Conservation (phyloP, 1,140 invertebrate species). For the Ridgeia piscesae region DNA sequence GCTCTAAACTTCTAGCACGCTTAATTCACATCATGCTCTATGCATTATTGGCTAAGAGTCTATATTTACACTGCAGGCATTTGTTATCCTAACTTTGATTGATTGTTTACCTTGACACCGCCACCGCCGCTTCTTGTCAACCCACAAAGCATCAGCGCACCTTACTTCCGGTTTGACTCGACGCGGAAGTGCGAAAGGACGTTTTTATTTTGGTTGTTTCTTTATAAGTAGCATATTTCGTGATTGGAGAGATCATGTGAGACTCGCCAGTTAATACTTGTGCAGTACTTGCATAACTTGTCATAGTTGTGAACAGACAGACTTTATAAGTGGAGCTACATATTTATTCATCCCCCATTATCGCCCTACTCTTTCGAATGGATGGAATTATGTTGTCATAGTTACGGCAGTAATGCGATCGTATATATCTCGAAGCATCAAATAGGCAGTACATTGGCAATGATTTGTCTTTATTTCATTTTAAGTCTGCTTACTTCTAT, state of each 20-base stretch:
- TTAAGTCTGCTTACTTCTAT: too few species aligned
- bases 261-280: neutral
- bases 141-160: neutral
- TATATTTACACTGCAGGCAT: neutral
- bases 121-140: neutral
- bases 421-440: neutral
- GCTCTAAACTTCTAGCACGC: neutral
- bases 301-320: neutral
- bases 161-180: neutral
- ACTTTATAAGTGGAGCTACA: neutral
- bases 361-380: neutral
- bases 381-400: neutral
- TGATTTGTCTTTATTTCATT: neutral
- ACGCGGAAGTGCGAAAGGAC: neutral
- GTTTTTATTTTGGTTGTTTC: neutral
- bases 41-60: neutral
- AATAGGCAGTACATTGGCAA: neutral
- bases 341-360: neutral
- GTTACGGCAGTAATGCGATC: neutral
- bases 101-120: conserved; percentile 4
- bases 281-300: neutral
- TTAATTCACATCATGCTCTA: neutral
- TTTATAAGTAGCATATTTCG: neutral
- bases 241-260: neutral
- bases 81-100: neutral